Base-by-base conservation (phyloP, 2,888 invertebrate genomes). In the Heliconius cydno region DNA sequence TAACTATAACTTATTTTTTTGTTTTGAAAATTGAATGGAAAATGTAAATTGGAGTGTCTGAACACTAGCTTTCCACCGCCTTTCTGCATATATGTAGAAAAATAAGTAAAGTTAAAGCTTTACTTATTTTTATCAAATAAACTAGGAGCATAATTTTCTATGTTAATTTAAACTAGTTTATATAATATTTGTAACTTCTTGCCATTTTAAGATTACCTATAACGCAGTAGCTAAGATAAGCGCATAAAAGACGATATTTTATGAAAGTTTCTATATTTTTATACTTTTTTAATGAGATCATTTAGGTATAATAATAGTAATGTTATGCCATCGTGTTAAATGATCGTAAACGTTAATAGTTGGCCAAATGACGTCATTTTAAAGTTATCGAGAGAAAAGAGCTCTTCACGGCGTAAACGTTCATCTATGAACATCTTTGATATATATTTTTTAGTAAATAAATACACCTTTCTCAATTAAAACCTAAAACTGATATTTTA, bases 281-380 rank as follows among this genome's bases (percentile, higher is more conserved):
- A 22, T 68, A n/a, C 4, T 68, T 68, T 70, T 70, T 70, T 7
- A 70, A 41, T 25, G 41, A n/a, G 13, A 25, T 25, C 25, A 41
- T 70, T 70, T 70, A n/a, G 41, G 38, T 70, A 41, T 34, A 73
- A 73, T 7, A 73, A 34, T 57, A 57, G 15, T 57, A 34, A 57
- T 7, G n/a, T 73, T 60, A 30, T 34, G 15, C 30, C n/a, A 73
- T 73, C 3, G 30, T 57, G 72, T 73, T 73, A 73, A 73, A 34
- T 41, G n/a, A n/a, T 73, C 72, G 57, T 73, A 34, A 73, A 60
- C 10, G 34, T 60, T n/a, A 73, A 60, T 12, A 46, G 75, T 28
- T 10, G 41, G 75, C 41, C 75, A 75, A 41, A 41, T 75, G 63
- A 38, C 38, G 38, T 65, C 60, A 63, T 22, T 38, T 41, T 3